Evolutionary conservation across 2,113 vertebrate species (phyloP), one percentile per base, ranked within the genome.

Genomic region (Telmatochromis bifrenatus): DNA sequence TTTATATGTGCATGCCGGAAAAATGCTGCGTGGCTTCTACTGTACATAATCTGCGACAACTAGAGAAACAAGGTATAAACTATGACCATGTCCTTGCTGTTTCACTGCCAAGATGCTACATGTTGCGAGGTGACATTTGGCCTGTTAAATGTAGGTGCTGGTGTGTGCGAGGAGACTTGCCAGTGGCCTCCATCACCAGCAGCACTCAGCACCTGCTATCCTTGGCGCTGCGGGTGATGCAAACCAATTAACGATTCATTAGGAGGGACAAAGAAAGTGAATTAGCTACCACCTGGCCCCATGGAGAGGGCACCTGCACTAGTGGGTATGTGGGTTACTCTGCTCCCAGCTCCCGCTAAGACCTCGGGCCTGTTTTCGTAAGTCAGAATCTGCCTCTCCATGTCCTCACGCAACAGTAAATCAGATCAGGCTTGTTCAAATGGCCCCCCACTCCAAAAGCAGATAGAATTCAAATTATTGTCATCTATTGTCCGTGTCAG

Each of bases 171-270:
- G 87, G 88, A 87, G 60, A 51, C 88, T 84, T 53, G 87, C 87
- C 89, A 82, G 83, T 53, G 89, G 92, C 89, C 94, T 91, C 83
- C 87, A 79, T 95, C 91, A 84, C 83, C 91, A 81, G 90, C 91
- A 85, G 89, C 91, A 90, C 92, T 88, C 86, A 84, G 91, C 91
- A 91, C 95, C 93, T 92, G 94, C 93, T 92, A 92, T 88, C 85
- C 93, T 84, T 87, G 6, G 54, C 96, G 91, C 96, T 17, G 90
- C 92, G 90, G 96, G 96, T 89, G 95, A 94, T 79, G 91, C 93
- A 95, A 97, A 96, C 95, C 96, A 97, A 97, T 97, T 97, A 97
- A 96, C 92, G 83, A 95, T 96, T 97, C 95, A 96, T 97, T 96
- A 97, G 92, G 94, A 95, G 94, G 95, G 94, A 95, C 95, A 93